Conservation (phyloP, 1,140 invertebrate genomes). For the Apolygus lucorum region DNA sequence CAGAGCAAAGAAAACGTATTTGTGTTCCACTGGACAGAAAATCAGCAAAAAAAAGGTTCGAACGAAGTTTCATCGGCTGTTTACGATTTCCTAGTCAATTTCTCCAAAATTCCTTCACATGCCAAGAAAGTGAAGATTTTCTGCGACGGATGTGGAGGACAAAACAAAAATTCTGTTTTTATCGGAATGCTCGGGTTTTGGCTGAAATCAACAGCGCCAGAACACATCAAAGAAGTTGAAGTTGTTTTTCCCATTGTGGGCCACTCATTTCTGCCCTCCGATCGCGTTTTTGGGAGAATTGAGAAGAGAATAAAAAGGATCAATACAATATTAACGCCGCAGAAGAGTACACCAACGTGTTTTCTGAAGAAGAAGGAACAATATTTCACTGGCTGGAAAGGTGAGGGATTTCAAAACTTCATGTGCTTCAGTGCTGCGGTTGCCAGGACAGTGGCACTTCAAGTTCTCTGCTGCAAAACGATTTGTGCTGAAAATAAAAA, state of each 20-base stretch:
- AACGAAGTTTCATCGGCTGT: constrained; percentile 36
- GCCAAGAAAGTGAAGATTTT: constrained; percentile 26
- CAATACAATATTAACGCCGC: constrained; percentile 29
- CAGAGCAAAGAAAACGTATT: constrained; percentile 34
- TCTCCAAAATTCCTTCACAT: constrained; percentile 32
- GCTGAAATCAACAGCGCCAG: constrained; percentile 31
- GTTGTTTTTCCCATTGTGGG: constrained; percentile 33
- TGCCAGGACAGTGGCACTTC: constrained; percentile 27
- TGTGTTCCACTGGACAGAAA: constrained; percentile 36
- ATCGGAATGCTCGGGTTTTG: constrained; percentile 33
- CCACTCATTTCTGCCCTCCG: constrained; percentile 35
- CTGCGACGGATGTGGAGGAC: constrained; percentile 33
- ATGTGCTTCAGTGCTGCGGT: background rate
- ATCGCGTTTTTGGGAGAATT: constrained; percentile 36
- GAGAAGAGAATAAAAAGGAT: constrained; percentile 34
- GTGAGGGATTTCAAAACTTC: constrained; percentile 26
- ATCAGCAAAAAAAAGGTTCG: constrained; percentile 33
- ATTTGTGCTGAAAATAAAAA: constrained; percentile 20
- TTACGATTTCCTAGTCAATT: too few species aligned
- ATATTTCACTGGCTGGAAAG: constrained; percentile 23
- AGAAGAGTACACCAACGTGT: constrained; percentile 25
- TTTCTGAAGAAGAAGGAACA: constrained; percentile 23
- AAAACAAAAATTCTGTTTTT: constrained; percentile 38
- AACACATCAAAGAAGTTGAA: constrained; percentile 32
- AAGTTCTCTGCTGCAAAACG: constrained; percentile 28